phyloP scores from a whole-genome alignment of 1,140 invertebrate species.

The Apis cerana region DNA sequence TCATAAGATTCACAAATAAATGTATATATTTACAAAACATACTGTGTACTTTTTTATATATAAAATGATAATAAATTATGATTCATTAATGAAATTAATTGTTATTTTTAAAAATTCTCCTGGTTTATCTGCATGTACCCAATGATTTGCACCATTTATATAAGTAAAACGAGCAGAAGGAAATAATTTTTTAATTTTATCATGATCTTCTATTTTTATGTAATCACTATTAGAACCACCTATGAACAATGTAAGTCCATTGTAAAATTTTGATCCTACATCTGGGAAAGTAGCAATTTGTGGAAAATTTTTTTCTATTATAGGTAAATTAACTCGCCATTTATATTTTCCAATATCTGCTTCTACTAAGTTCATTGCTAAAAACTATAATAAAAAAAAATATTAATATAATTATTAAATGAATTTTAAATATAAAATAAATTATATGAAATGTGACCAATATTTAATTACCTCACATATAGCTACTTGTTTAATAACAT shows the following conservation, averaged over 20 bases:
- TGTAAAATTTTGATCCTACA: conserved; percentile 81
- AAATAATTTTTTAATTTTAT: conserved; percentile 88
- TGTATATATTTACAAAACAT: conserved; percentile 64
- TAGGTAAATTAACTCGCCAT: conserved; percentile 89
- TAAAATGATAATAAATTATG: conserved; percentile 23
- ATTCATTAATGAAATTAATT: conserved; percentile 71
- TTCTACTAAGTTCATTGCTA: conserved; percentile 90
- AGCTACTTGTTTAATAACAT: conserved; percentile 75
- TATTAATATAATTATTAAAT: conserved; percentile 75
- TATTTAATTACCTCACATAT: conserved; percentile 79
- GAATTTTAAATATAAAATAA: conserved; percentile 21
- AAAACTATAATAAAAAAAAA: conserved; percentile 83
- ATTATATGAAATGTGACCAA: conserved; percentile 44
- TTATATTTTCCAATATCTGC: conserved; percentile 83
- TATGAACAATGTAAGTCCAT: conserved; percentile 90
- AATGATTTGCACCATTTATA: conserved; percentile 92
- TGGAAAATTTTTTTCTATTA: conserved; percentile 85
- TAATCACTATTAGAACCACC: conserved; percentile 90
- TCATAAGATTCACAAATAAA: conserved; percentile 59
- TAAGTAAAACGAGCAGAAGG: conserved; percentile 88
- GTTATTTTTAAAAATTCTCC: conserved; percentile 87
- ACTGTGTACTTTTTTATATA: conserved; percentile 37
- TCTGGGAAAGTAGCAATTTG: conserved; percentile 86
- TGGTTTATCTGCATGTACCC: conserved; percentile 96
- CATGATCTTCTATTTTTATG: conserved; percentile 86